Conservation (phyloP, 2,113 vertebrate species). For the Chunga burmeisteri region DNA sequence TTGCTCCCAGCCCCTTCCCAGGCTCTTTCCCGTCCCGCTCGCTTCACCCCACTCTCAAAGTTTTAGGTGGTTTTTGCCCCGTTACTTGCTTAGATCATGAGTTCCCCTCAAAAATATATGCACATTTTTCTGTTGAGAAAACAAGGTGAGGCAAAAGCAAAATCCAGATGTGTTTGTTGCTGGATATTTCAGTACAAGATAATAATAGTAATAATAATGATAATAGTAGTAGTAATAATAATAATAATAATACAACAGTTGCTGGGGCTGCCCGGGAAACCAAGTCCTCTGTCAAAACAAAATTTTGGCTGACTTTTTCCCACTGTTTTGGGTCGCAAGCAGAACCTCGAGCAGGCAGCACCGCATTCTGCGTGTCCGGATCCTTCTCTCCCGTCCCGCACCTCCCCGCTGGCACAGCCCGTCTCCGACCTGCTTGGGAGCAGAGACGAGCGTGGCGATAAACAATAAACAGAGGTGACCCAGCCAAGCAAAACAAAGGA, state of each 20-base stretch:
- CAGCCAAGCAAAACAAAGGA: neutral
- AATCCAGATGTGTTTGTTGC: neutral
- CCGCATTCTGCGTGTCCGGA: neutral
- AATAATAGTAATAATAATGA: neutral
- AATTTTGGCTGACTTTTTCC: neutral
- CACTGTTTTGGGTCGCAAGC: neutral
- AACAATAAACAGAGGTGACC: neutral
- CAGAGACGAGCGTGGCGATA: neutral
- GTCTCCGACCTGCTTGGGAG: neutral
- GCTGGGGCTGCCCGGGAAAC: neutral
- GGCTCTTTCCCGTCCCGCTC: neutral
- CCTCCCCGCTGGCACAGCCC: fast-evolving
- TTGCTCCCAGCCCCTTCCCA: neutral
- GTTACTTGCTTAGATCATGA: neutral
- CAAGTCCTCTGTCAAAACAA: neutral
- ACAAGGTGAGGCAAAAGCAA: neutral
- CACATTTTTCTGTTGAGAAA: neutral
- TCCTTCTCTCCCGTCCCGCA: neutral
- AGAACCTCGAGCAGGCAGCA: neutral
- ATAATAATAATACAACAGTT: neutral
- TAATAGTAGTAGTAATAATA: neutral
- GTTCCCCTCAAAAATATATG: neutral
- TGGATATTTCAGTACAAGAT: neutral
- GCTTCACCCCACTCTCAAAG: neutral
- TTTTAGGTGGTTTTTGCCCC: neutral